Conservation (phyloP, 2,888 invertebrate species). For the Calameuta idolon region DNA sequence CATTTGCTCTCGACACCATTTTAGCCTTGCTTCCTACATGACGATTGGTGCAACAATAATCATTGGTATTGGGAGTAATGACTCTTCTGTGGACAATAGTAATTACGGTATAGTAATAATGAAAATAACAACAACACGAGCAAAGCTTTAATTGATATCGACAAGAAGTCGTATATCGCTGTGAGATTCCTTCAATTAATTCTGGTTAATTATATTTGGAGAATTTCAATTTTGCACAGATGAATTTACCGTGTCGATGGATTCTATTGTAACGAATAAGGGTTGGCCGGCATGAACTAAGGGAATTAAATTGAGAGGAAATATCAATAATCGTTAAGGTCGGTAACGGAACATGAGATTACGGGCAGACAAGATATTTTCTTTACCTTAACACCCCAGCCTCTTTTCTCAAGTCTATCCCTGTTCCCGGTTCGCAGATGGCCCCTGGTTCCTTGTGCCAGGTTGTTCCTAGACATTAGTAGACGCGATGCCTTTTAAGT, state of each 20-base stretch:
- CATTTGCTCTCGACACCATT: background rate
- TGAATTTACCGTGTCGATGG: background rate
- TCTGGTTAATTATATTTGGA: background rate
- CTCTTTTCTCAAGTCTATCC: background rate
- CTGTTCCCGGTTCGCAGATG: constrained; percentile 8
- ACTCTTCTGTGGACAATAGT: background rate
- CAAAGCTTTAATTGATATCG: background rate
- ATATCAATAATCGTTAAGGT: background rate
- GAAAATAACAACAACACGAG: background rate
- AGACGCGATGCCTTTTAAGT: background rate
- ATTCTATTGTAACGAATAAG: background rate
- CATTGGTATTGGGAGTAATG: background rate
- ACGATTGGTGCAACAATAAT: constrained; percentile 17
- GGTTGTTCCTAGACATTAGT: background rate
- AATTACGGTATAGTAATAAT: background rate
- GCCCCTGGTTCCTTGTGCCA: background rate
- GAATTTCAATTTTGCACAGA: background rate
- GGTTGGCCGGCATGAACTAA: background rate
- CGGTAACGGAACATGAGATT: background rate
- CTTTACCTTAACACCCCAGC: background rate
- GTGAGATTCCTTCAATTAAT: background rate
- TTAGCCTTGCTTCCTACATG: constrained; percentile 49
- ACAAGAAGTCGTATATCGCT: background rate
- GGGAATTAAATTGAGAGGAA: background rate
- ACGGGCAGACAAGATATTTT: background rate